Evolutionary conservation across 2,888 invertebrate genomes (phyloP).

Genomic region (Mermis nigrescens): DNA sequence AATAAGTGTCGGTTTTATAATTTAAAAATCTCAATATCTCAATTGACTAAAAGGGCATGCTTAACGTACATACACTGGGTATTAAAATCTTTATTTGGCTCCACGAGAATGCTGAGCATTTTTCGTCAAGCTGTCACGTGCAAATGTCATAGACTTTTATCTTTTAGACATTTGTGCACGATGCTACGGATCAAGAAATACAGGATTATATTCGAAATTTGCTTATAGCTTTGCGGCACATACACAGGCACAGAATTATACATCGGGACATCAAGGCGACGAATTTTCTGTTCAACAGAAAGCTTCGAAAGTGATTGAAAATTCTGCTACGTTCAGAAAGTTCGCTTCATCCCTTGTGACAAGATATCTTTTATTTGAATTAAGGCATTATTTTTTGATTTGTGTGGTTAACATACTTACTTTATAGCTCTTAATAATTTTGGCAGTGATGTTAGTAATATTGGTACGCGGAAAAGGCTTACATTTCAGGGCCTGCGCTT

Average conservation of each 20-base stretch:
- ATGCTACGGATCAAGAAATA: slow-evolving; percentile 42
- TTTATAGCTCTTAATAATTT: too few species aligned
- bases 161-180: slow-evolving; percentile 49
- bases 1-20: too few species aligned
- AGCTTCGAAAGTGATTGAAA: slow-evolving; percentile 20
- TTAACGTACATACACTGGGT: background rate
- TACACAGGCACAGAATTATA: slow-evolving; percentile 63
- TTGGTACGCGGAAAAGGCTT: too few species aligned
- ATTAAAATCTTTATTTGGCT: background rate
- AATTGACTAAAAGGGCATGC: background rate
- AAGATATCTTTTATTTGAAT: background rate
- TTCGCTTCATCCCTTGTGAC: background rate
- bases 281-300: slow-evolving; percentile 66
- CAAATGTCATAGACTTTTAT: slow-evolving; percentile 2
- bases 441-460: too few species aligned
- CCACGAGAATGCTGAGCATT: too few species aligned
- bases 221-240: slow-evolving; percentile 52
- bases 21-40: slow-evolving; percentile 1
- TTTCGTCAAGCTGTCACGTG: background rate
- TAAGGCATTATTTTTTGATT: too few species aligned
- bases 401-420: too few species aligned
- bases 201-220: slow-evolving; percentile 60
- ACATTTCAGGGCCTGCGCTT: too few species aligned
- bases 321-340: background rate
- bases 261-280: slow-evolving; percentile 77